Evolutionary conservation across 2,888 invertebrate genomes (phyloP).

Genomic region (Strigamia crassipes): DNA sequence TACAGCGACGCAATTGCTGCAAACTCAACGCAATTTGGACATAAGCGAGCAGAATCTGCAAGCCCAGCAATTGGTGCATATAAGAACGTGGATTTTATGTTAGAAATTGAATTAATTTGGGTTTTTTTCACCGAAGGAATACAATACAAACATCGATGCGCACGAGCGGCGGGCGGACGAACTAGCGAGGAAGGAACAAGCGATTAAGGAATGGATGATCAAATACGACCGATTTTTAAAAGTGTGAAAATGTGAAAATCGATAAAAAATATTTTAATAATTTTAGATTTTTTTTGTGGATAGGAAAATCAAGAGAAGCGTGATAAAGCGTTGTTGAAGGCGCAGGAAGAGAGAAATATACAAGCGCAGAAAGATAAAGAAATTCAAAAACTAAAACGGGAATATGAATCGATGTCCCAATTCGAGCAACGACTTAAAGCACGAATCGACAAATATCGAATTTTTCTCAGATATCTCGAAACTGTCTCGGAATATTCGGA

Average conservation of each 20-base stretch:
- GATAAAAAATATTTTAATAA: not conserved
- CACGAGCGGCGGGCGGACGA: conserved; percentile 20
- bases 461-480: conserved; percentile 37
- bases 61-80: not conserved
- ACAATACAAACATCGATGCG: not conserved
- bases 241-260: not conserved
- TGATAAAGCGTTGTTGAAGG: conserved; percentile 39
- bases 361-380: conserved; percentile 44
- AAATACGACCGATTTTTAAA: conserved; percentile 39
- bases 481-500: conserved; percentile 19
- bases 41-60: conserved; percentile 7
- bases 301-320: conserved; percentile 41
- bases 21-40: conserved; percentile 18
- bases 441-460: not conserved
- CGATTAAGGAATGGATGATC: conserved; percentile 43
- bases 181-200: conserved; percentile 45
- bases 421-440: not conserved
- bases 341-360: not conserved
- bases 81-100: too few species aligned
- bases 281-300: not conserved
- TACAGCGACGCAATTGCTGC: conserved; percentile 32
- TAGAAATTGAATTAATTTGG: not conserved
- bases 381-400: conserved; percentile 12
- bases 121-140: not conserved
- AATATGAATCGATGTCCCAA: not conserved